These are phyloP conservation scores for Endomychus coccineus DNA, from an alignment of 2,888 invertebrate genomes.

Conservation along the genomic window DNA sequence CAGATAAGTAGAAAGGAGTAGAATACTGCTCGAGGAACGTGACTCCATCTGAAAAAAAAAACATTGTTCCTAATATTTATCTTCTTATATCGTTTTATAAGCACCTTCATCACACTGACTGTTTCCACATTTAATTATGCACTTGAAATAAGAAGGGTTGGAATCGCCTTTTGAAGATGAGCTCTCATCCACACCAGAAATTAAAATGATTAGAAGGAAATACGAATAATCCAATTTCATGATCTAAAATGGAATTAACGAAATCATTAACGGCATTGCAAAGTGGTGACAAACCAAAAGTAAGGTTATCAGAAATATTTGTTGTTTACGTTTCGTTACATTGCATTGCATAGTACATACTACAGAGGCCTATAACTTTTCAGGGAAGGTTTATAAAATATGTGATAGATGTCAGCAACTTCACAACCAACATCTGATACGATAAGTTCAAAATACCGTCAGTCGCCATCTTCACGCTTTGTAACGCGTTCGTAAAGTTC, in stretches of 20 bases:
- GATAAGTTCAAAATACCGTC: constrained; percentile 12
- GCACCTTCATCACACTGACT: constrained; percentile 9
- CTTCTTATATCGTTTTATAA: not conserved
- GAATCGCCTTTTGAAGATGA: constrained; percentile 10
- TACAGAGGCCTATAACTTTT: no score
- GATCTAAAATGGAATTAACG: no score
- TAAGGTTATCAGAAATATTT: no score
- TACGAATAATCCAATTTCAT: no score
- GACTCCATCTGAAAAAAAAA: constrained; percentile 8
- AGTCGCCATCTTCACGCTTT: constrained; percentile 16
- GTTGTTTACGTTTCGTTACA: no score
- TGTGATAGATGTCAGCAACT: no score
- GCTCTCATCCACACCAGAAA: constrained; percentile 1
- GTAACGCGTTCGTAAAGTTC: constrained; percentile 12
- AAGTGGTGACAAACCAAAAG: no score
- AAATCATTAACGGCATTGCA: no score
- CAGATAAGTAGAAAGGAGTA: not conserved
- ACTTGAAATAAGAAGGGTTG: constrained; percentile 4
- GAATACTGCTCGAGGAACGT: constrained; percentile 5
- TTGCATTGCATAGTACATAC: no score
- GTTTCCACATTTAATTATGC: constrained; percentile 8
- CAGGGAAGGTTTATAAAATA: no score
- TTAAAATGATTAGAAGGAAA: no score
- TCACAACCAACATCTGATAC: no score
- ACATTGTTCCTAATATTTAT: not conserved